These are phyloP conservation scores for Microctonus hyperodae DNA, from an alignment of 2,888 invertebrate species.

Conservation along the genomic window DNA sequence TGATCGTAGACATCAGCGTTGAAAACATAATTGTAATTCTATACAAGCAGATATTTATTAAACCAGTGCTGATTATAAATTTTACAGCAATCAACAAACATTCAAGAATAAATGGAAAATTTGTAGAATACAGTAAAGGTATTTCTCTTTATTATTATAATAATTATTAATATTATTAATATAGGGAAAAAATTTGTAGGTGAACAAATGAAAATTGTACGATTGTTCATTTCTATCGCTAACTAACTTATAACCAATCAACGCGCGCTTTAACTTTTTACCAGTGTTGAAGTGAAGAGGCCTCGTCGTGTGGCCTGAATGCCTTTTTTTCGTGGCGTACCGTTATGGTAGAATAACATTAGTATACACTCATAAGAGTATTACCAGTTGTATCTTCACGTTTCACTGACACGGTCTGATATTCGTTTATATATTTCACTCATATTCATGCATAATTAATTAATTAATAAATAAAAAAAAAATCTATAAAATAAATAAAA, in stretches of 20 bases:
- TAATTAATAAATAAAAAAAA: not conserved
- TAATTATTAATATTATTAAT: too few species aligned
- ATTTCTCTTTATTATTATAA: too few species aligned
- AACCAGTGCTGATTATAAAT: too few species aligned
- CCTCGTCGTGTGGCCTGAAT: constrained; percentile 49
- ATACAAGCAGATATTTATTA: too few species aligned
- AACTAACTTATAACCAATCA: constrained; percentile 19
- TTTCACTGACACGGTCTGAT: constrained; percentile 30
- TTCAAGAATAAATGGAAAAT: too few species aligned
- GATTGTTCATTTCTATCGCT: constrained; percentile 30
- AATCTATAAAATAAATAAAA: not conserved
- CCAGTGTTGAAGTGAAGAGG: constrained; percentile 30
- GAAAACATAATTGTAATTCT: too few species aligned
- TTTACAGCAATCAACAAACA: too few species aligned
- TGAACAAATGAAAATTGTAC: not conserved
- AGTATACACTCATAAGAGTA: constrained; percentile 39
- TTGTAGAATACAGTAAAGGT: too few species aligned
- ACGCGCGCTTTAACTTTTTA: constrained; percentile 30
- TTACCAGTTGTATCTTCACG: constrained; percentile 37
- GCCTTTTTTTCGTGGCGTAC: constrained; percentile 56
- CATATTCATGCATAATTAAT: not conserved
- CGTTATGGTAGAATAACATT: constrained; percentile 52
- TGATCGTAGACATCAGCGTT: too few species aligned
- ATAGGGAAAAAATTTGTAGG: not conserved
- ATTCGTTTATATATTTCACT: not conserved